A percentile compares a stretch with the other conserved stretches of the same genome.
Evolutionary conservation across 1,140 invertebrate genomes (phyloP).

Genomic region (Aethina tumida): DNA sequence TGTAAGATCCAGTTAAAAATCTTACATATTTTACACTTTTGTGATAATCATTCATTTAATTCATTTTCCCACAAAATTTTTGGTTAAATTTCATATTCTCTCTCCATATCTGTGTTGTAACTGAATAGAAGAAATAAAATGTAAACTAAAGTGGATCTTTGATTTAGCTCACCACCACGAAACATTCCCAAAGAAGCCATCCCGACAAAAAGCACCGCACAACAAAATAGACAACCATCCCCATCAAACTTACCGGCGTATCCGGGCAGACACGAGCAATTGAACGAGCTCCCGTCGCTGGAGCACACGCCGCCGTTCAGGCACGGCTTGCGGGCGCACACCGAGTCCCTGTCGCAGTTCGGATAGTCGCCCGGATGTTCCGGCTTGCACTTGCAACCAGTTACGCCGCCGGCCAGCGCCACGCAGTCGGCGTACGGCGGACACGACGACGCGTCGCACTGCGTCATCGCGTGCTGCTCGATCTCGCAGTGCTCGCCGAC

Average conservation of each 20-base stretch:
- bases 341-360: conserved; percentile 52
- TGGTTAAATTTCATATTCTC: too few species aligned
- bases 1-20: too few species aligned
- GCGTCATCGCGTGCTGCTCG: conserved; percentile 31
- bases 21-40: too few species aligned
- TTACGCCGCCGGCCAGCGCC: conserved; percentile 36
- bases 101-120: too few species aligned
- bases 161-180: background rate
- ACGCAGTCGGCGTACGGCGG: conserved; percentile 44
- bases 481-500: conserved; percentile 48
- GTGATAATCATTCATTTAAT: too few species aligned
- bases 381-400: conserved; percentile 57
- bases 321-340: conserved; percentile 51
- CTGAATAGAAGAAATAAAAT: too few species aligned
- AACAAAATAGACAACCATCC: background rate
- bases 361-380: conserved; percentile 53
- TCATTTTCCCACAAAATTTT: too few species aligned
- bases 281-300: conserved; percentile 43
- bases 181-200: background rate
- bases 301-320: conserved; percentile 51
- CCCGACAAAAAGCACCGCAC: background rate
- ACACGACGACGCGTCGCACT: conserved; percentile 43
- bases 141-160: too few species aligned
- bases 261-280: conserved; percentile 59
- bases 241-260: conserved; percentile 51